Conservation (phyloP, 2,797 vertebrate species). For the Salmo trutta region DNA sequence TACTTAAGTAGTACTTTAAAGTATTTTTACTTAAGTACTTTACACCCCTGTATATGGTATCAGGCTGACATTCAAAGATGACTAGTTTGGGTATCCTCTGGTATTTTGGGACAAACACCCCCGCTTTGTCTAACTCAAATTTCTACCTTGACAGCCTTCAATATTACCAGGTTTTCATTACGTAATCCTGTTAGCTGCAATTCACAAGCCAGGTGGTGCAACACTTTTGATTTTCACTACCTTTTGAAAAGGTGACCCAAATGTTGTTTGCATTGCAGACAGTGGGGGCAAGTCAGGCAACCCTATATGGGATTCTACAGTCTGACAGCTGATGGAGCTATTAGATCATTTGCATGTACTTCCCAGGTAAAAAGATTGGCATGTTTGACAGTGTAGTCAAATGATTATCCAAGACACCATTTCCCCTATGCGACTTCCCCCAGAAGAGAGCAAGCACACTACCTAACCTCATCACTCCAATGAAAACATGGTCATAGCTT, state of each 20-base stretch:
- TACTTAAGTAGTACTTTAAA: too few species aligned
- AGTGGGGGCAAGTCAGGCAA: slow-evolving; percentile 9
- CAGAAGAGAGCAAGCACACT: slow-evolving; percentile 20
- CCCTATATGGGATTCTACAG: slow-evolving; percentile 18
- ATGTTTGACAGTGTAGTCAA: slow-evolving; percentile 35
- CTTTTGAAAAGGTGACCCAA: slow-evolving; percentile 34
- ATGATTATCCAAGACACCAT: slow-evolving; percentile 38
- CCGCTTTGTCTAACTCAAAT: too few species aligned
- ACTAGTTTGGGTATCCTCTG: too few species aligned
- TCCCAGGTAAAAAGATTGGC: slow-evolving; percentile 42
- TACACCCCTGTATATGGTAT: too few species aligned
- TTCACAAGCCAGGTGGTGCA: too few species aligned
- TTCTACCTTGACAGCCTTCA: too few species aligned
- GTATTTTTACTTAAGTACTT: too few species aligned
- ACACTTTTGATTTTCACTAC: not conserved
- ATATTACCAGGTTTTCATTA: too few species aligned
- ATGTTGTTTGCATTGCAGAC: slow-evolving; percentile 30
- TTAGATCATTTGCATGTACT: slow-evolving; percentile 65
- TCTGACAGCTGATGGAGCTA: slow-evolving; percentile 19
- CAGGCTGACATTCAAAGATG: too few species aligned
- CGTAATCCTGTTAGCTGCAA: too few species aligned
- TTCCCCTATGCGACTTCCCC: slow-evolving; percentile 58
- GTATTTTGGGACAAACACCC: too few species aligned
- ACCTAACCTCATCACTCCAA: slow-evolving; percentile 29
- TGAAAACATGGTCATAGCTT: slow-evolving; percentile 36